phyloP scores from a whole-genome alignment of 2,888 invertebrate genomes.

The Leptinotarsa peninsularis region DNA sequence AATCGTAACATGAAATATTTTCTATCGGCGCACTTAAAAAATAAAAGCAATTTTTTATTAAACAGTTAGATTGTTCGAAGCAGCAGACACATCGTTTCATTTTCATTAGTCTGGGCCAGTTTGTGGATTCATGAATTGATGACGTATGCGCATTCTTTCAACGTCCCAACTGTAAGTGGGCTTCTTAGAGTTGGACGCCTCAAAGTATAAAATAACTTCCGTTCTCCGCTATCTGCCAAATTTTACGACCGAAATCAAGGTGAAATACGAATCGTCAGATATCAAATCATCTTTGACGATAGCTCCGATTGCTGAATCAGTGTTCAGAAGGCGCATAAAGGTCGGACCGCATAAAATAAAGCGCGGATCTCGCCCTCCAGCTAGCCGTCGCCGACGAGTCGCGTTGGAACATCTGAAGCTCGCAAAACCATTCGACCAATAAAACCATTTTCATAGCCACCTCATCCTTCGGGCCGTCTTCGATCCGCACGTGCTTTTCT shows the following conservation, averaged over 20 bases:
- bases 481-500: conserved; percentile 56
- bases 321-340: conserved; percentile 39
- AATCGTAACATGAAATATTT: too few species aligned
- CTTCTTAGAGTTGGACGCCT: neutral
- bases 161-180: too few species aligned
- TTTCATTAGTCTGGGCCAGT: too few species aligned
- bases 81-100: too few species aligned
- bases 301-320: conserved; percentile 48
- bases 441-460: conserved; percentile 56
- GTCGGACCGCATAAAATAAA: conserved; percentile 41
- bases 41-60: too few species aligned
- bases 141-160: too few species aligned
- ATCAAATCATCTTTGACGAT: conserved; percentile 41
- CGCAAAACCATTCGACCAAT: conserved; percentile 53
- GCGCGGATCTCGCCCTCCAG: conserved; percentile 48
- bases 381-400: conserved; percentile 52
- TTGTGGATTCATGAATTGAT: too few species aligned
- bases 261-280: conserved; percentile 39
- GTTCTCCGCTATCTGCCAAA: conserved; percentile 28
- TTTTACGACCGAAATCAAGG: conserved; percentile 42
- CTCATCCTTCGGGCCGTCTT: conserved; percentile 49
- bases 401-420: conserved; percentile 41
- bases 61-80: too few species aligned
- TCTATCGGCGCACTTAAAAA: too few species aligned
- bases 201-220: conserved; percentile 14